Evolutionary conservation across 2,888 invertebrate genomes (phyloP).

Genomic region (Tanypteryx hageni): DNA sequence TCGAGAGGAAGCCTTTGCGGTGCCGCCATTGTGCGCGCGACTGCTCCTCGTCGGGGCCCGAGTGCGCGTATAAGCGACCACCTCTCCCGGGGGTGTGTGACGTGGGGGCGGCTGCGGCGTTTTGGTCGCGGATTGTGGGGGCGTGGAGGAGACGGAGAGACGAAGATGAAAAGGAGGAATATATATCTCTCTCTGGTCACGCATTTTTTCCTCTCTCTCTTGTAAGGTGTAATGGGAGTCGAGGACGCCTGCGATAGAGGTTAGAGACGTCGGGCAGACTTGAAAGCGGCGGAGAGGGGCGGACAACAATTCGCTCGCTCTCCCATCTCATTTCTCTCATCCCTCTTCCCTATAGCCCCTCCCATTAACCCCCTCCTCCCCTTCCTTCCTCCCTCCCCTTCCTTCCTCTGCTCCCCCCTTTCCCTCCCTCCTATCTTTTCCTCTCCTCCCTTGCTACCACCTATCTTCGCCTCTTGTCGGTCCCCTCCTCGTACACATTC

Average conservation of each 20-base stretch:
- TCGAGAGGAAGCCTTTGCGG: background rate
- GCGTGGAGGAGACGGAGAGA: background rate
- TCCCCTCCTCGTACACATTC: too few relatives aligned
- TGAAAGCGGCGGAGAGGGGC: too few relatives aligned
- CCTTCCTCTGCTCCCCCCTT: background rate
- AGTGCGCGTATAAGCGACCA: background rate
- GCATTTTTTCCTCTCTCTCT: too few relatives aligned
- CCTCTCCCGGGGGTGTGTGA: conserved; percentile 12
- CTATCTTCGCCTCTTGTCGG: too few relatives aligned
- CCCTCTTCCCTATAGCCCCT: background rate
- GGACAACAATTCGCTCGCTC: background rate
- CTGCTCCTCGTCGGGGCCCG: background rate
- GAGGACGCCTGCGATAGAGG: background rate
- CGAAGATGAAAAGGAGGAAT: background rate
- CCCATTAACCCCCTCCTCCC: background rate
- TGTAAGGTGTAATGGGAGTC: background rate
- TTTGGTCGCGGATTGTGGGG: conserved; percentile 7
- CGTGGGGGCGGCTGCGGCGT: conserved; percentile 26
- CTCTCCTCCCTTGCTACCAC: background rate
- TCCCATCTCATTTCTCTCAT: background rate
- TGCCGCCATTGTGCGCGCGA: conserved; percentile 16
- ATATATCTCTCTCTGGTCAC: background rate
- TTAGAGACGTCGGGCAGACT: too few relatives aligned
- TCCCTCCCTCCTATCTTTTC: background rate
- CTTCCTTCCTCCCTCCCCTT: background rate